A percentile compares a stretch with the other conserved stretches of the same genome.
These are phyloP conservation scores for Dinocampus coccinellae DNA, from an alignment of 2,888 invertebrate species.

Conservation along the genomic window DNA sequence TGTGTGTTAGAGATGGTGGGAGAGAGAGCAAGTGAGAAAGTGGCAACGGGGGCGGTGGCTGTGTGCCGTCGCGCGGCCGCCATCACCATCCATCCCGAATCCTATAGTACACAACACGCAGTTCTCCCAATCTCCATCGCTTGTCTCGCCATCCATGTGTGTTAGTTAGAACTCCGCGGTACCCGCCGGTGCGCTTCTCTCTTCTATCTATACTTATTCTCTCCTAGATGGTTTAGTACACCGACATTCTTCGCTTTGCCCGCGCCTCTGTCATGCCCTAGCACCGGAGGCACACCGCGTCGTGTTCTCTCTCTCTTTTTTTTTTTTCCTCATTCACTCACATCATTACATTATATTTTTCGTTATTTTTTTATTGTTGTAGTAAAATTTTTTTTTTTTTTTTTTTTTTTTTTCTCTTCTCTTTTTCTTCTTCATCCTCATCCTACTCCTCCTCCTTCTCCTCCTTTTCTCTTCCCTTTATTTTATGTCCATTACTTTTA, in stretches of 20 bases:
- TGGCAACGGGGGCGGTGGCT: slow-evolving; percentile 69
- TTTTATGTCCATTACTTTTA: slow-evolving; percentile 14
- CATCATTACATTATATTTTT: no score
- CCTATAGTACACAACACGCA: slow-evolving; percentile 60
- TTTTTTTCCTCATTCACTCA: slow-evolving; percentile 39
- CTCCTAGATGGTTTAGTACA: slow-evolving; percentile 58
- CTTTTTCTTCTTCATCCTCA: slow-evolving; percentile 42
- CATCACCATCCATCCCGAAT: slow-evolving; percentile 71
- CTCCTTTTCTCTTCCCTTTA: slow-evolving; percentile 52
- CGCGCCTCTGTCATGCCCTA: slow-evolving; percentile 63
- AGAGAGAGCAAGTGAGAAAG: slow-evolving; percentile 18
- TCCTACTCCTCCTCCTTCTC: slow-evolving; percentile 46
- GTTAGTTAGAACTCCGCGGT: slow-evolving; percentile 58
- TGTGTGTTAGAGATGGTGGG: slow-evolving; percentile 34
- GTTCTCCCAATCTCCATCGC: slow-evolving; percentile 48
- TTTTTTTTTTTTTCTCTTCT: not conserved
- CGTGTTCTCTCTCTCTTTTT: slow-evolving; percentile 48
- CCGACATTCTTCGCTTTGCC: slow-evolving; percentile 61
- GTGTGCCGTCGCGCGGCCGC: slow-evolving; percentile 73
- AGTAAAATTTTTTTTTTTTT: not conserved
- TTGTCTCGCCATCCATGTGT: slow-evolving; percentile 46
- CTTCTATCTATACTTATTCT: slow-evolving; percentile 36
- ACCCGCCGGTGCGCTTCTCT: slow-evolving; percentile 61
- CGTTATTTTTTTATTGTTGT: not conserved
- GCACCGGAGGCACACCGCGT: slow-evolving; percentile 58